Percentiles rank a stretch among this genome's conserved stretches.
phyloP scores from a whole-genome alignment of 2,113 vertebrate species.

The Nycticorax nycticorax region DNA sequence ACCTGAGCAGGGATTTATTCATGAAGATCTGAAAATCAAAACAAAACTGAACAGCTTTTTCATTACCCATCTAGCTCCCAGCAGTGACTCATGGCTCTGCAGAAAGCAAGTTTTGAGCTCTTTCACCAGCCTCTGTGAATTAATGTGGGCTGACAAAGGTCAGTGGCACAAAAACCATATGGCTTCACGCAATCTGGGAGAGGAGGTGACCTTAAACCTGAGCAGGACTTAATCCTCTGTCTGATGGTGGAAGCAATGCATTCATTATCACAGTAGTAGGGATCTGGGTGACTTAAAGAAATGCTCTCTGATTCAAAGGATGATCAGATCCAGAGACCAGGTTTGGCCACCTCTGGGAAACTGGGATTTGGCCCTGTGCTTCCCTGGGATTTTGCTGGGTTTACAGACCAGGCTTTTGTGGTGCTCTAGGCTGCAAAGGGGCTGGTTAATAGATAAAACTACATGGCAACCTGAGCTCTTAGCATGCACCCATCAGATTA shows the following conservation, averaged over 20 bases:
- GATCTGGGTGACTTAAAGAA: not conserved
- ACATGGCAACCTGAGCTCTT: not conserved
- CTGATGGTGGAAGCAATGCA: not conserved
- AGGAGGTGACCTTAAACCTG: slow-evolving; percentile 38
- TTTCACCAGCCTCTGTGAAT: not conserved
- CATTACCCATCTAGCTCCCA: not conserved
- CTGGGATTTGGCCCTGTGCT: not conserved
- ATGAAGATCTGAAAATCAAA: slow-evolving; percentile 27
- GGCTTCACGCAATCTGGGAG: not conserved
- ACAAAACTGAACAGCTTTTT: slow-evolving; percentile 20
- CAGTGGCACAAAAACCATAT: slow-evolving; percentile 22
- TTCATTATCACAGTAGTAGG: not conserved
- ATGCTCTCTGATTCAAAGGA: not conserved
- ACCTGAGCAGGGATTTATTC: not conserved
- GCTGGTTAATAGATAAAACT: not conserved
- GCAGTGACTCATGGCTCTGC: not conserved
- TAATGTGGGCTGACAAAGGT: slow-evolving; percentile 6
- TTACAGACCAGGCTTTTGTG: not conserved
- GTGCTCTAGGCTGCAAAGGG: not conserved
- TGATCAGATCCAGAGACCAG: not conserved
- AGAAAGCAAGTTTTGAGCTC: not conserved
- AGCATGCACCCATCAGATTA: not conserved
- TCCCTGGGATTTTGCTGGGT: not conserved
- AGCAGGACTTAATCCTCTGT: slow-evolving; percentile 17
- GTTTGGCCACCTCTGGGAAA: not conserved